Evolutionary conservation across 2,888 invertebrate species (phyloP), one percentile per base, ranked within the genome.

Genomic region (Thecocarcelia acutangulata): DNA sequence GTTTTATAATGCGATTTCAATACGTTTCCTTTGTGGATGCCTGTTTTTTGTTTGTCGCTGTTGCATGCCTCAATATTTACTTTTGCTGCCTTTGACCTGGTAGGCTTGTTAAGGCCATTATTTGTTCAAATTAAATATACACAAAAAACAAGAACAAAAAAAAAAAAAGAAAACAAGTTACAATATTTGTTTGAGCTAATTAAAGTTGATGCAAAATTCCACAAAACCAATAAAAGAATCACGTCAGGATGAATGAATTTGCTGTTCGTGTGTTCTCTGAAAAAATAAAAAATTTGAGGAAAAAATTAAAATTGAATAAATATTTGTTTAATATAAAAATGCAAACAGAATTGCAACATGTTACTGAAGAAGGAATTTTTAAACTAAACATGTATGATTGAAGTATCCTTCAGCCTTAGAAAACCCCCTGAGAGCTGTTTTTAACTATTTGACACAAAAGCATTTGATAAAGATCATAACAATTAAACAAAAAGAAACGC

Each of bases 121-220:
- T 78, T 82, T 82, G 73, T 76, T 59, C 52, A 59, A 28, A 56
- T 70, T 61, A 59, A 64, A 50, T 59, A 28, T 6, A 13, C 33
- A 21, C 11, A 70, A 46, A 40, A 52, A 52, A 52, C 24, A 56
- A 40, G 59, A 33, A 13, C n/a, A n/a, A n/a, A n/a, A n/a, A n/a
- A n/a, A n/a, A 52, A 52, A 52, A 37, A 56, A 40, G 59, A 33
- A 13, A 64, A 50, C 42, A 33, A 28, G 1, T 54, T 73, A 69
- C 77, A 77, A 66, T 82, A 82, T 82, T 78, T 74, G 70, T 69
- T 78, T 66, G 54, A 69, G 74, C 70, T 78, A 82, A 82, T 82
- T 78, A 82, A 82, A 78, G 70, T 69, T 56, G 77, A 58, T 68
- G 44, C 54, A 33, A 59, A 66, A 61, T 74, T 66, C 12, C 37